Evolutionary conservation across 2,797 vertebrate species (phyloP), one percentile per base, ranked within the genome.

Genomic region (Alosa sapidissima): DNA sequence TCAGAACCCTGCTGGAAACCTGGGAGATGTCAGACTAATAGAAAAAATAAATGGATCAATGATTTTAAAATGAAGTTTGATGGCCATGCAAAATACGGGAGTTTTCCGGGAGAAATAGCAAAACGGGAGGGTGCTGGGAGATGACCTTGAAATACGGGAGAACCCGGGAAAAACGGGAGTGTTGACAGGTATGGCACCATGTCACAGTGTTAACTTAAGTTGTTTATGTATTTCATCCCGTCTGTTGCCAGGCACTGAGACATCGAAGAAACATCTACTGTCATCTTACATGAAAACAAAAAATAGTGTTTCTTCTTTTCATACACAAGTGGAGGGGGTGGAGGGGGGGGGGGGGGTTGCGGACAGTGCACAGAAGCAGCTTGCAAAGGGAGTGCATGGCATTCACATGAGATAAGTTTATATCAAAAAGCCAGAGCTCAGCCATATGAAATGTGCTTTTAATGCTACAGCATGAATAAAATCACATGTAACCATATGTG

Each of bases 341-440:
- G 5, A 78, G 2, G 54, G 0, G 2, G 54, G 0, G 54, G 14
- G 19, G 54, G 54, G 2, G 16, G 16, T 7, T 78, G 41, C 1
- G 1, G 7, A 45, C 9, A 45, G 16, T 21, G 16, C 33, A 41
- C 65, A 21, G 41, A 47, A 45, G 5, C 68, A 47, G 41, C 2
- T 21, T 45, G 2, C 36, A 78, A 78, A 78, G 72, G 36, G 72
- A 47, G 21, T 47, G 36, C 48, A 48, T 83, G 82, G 52, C 86
- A 91, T 81, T 75, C 62, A 90, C 89, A 89, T 84, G 28, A 28
- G 78, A 84, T 89, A 84, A 60, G 14, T 19, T 78, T 36, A 78
- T 78, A 78, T 78, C 36, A 78, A 78, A 78, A 36, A 78, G 14
- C 13, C 16, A 47, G 36, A 47, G 41, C 36, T 78, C 41, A 78